phyloP scores from a whole-genome alignment of 2,888 invertebrate genomes.

The Caenorhabditis uteleia region DNA sequence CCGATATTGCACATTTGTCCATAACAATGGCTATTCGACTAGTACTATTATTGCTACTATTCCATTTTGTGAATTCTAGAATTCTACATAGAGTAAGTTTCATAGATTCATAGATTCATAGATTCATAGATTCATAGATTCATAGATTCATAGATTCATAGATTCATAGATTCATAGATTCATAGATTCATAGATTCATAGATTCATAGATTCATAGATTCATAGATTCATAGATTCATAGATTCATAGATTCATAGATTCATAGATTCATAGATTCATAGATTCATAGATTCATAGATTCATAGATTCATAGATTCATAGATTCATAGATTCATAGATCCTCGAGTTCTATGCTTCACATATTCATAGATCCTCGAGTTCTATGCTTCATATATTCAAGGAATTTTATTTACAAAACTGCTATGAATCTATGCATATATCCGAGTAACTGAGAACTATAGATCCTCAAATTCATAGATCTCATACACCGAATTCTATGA shows the following conservation, averaged over 20 bases:
- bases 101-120: not conserved
- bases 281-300: not conserved
- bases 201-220: not conserved
- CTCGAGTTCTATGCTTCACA: slow-evolving; percentile 59
- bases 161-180: not conserved
- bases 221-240: not conserved
- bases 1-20: no score
- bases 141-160: not conserved
- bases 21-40: no score
- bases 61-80: slow-evolving; percentile 8
- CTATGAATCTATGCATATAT: no score
- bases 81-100: slow-evolving; percentile 21
- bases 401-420: no score
- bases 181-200: not conserved
- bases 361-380: no score
- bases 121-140: not conserved
- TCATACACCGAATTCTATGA: no score
- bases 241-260: not conserved
- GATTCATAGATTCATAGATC: slow-evolving; percentile 32
- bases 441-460: no score
- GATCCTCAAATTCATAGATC: no score
- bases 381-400: no score
- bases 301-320: not conserved
- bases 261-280: not conserved
- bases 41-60: no score